These are phyloP conservation scores for Amphiduros pacificus DNA, from an alignment of 2,888 invertebrate genomes.

Conservation along the genomic window DNA sequence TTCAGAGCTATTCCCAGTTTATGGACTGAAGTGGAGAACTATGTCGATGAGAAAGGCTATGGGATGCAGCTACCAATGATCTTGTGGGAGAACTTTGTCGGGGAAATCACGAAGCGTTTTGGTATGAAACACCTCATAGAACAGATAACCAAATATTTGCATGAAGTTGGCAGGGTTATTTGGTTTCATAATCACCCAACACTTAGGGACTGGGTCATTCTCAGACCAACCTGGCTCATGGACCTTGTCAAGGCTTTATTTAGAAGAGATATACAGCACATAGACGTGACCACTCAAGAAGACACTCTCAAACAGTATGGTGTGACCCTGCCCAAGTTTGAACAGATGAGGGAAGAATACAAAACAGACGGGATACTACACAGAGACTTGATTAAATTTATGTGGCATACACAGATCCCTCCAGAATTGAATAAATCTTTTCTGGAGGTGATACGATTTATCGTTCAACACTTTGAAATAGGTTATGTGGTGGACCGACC, in stretches of 20 bases:
- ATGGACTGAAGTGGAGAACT: constrained; percentile 54
- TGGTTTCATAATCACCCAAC: constrained; percentile 45
- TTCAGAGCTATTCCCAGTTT: constrained; percentile 53
- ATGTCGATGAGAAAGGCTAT: constrained; percentile 49
- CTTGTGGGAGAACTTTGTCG: constrained; percentile 42
- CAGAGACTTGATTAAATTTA: constrained; percentile 43
- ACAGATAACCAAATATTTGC: constrained; percentile 50
- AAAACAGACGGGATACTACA: constrained; percentile 45
- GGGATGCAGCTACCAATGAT: constrained; percentile 47
- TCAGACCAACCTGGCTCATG: constrained; percentile 53
- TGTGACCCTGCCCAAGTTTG: constrained; percentile 36
- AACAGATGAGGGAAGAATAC: background rate
- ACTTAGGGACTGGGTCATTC: constrained; percentile 43
- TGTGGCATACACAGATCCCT: constrained; percentile 40
- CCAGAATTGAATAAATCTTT: constrained; percentile 35
- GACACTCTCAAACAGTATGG: constrained; percentile 41
- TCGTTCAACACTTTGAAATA: constrained; percentile 43
- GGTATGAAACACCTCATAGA: constrained; percentile 51
- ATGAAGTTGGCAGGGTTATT: constrained; percentile 46
- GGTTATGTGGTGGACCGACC: constrained; percentile 40
- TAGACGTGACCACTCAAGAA: constrained; percentile 37
- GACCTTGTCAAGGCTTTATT: constrained; percentile 45
- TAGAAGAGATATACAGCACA: constrained; percentile 41
- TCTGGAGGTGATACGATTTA: constrained; percentile 30
- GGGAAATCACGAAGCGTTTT: constrained; percentile 44